Evolutionary conservation across 2,113 vertebrate genomes (phyloP).

Genomic region (Tetraodon nigroviridis): DNA sequence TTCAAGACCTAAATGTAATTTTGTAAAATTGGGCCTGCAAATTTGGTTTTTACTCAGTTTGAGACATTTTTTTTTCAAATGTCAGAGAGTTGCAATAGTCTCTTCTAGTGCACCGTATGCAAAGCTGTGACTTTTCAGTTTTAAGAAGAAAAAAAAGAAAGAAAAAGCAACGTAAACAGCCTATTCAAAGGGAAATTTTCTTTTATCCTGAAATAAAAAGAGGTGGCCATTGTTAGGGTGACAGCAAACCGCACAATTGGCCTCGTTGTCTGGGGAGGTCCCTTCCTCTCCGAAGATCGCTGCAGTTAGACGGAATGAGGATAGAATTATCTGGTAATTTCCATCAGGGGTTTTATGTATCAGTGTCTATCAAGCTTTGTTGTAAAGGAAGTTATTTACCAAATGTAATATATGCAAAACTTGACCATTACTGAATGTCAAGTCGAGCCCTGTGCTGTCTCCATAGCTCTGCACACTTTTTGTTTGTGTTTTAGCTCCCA

Average conservation of each 20-base stretch:
- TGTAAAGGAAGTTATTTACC: slow-evolving; percentile 35
- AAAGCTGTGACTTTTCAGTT: slow-evolving; percentile 28
- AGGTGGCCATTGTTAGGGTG: slow-evolving; percentile 51
- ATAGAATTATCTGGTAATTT: slow-evolving; percentile 46
- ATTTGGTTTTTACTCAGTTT: slow-evolving; percentile 42
- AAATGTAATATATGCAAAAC: slow-evolving; percentile 66
- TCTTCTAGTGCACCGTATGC: slow-evolving; percentile 25
- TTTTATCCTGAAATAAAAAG: slow-evolving; percentile 45
- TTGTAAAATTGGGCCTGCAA: slow-evolving; percentile 39
- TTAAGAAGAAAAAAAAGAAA: too few species aligned
- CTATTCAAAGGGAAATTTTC: slow-evolving; percentile 66
- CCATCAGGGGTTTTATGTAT: slow-evolving; percentile 42
- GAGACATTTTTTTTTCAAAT: slow-evolving; percentile 45
- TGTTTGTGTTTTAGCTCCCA: background rate
- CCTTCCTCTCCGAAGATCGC: slow-evolving; percentile 28
- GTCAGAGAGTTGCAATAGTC: slow-evolving; percentile 26
- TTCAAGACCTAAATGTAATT: slow-evolving; percentile 52
- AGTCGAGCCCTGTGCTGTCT: slow-evolving; percentile 11
- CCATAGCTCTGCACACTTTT: background rate
- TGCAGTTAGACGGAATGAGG: slow-evolving; percentile 37
- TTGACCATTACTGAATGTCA: slow-evolving; percentile 73
- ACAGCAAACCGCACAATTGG: slow-evolving; percentile 29
- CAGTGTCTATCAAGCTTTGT: slow-evolving; percentile 31
- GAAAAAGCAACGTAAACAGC: slow-evolving; percentile 42
- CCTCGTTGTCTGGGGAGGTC: slow-evolving; percentile 36